Evolutionary conservation across 2,888 invertebrate species (phyloP), one percentile per base, ranked within the genome.

Genomic region (Hirtodrosophila cameraria): DNA sequence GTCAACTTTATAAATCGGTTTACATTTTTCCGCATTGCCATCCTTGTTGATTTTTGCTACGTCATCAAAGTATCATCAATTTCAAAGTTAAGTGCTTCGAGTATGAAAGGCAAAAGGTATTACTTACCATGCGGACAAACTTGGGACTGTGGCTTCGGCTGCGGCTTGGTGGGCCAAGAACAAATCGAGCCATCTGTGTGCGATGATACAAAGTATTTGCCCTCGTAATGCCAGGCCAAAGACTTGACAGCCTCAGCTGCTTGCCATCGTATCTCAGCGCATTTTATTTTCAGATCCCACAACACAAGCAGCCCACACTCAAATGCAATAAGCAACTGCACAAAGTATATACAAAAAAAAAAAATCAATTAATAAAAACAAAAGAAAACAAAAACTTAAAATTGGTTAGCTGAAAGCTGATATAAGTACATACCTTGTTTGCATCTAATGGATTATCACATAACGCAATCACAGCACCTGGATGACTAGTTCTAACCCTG

Each of bases 141-240:
- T 88, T 96, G 93, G 85, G 94, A 95, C 80, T 94, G 92, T 33
- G 97, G 97, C 90, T 97, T 94, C 50, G 94, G 92, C 79, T 94
- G 94, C 70, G 93, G 93, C 88, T 95, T 94, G 62, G 96, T 92
- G 88, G 94, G 95, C 99, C 99, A 99, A 52, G 97, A 97, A 83
- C 97, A 96, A 62, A 99, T 93, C 60, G 97, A 97, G 66, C 99
- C 99, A 92, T 99, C 99, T 33, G 94, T 94, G 92, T 99, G 99
- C 86, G 97, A 97, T 80, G 96, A 95, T 95, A 99, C 96, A 90
- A 99, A 97, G 92, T 97, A 96, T 92, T 97, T 98, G 75, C 99
- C 99, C 92, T 99, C 99, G 92, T 96, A 95, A 91, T 99, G 98
- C 99, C 99, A 99, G 69, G 97, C 94, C 86, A 97, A 94, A 50